Base-by-base conservation (phyloP, 2,797 vertebrate species). In the Anniella stebbinsi region DNA sequence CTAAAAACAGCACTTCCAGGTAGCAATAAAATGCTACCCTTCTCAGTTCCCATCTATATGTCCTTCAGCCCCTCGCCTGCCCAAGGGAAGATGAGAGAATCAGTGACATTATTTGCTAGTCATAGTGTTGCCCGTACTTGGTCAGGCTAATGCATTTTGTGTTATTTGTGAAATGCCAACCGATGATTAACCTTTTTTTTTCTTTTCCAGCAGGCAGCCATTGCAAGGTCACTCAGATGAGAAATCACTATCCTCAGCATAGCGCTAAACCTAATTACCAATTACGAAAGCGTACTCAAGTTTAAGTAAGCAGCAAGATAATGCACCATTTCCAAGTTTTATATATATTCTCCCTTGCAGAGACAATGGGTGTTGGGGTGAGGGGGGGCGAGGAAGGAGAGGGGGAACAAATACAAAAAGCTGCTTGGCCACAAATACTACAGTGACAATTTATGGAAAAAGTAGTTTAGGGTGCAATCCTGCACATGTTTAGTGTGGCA, bases 21-120 rank as follows among this genome's bases (percentile, higher is more conserved):
- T 89, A 87, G 21, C 82, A 72, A 81, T 83, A 75, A 87, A 90
- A 94, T 93, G 93, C 89, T 84, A 88, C n/a, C 76, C 70, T 67
- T 67, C 80, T 86, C 88, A 81, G 70, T 41, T 86, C 84, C 63
- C 86, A 89, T 11, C 18, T 78, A 89, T 90, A 91, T 54, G 33
- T 84, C 48, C 87, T 93, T 92, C 54, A 85, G 36, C 41, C 21
- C 73, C 57, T 38, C 33, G 38, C 25, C 38, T 51, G 54, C 41
- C 23, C 13, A 30, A 81, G 77, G 67, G 30, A 36, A 81, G 57
- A 48, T 25, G 23, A 51, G 57, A 15, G 67, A 86, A 51, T 51
- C 33, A 45, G 77, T 69, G 87, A 88, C 84, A 69, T 93, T 73
- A 90, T 75, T 86, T 72, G 28, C 72, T 72, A 78, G 33, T 84